phyloP scores from a whole-genome alignment of 2,113 vertebrate species.

The Helogale parvula region DNA sequence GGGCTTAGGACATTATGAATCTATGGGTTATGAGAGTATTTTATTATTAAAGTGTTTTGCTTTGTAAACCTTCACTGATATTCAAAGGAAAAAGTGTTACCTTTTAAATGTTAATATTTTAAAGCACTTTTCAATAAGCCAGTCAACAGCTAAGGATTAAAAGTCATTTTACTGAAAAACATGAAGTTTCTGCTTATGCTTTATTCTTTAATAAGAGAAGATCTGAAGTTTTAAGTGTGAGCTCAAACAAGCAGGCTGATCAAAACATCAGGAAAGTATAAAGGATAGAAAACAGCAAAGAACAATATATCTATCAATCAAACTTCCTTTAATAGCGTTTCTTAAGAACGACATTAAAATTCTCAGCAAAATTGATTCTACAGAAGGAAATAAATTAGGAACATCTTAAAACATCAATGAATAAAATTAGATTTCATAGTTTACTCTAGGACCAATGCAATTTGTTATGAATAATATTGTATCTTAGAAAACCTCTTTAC shows the following conservation, averaged over 20 bases:
- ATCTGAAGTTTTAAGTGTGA: neutral
- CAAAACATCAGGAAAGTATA: neutral
- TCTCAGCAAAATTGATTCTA: neutral
- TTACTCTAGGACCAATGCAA: conserved; percentile 35
- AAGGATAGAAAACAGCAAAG: neutral
- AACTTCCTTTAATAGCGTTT: neutral
- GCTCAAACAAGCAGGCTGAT: neutral
- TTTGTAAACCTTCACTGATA: neutral
- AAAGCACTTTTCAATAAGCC: neutral
- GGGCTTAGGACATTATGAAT: neutral
- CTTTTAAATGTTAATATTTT: conserved; percentile 2
- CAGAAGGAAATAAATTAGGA: neutral
- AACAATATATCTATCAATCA: neutral
- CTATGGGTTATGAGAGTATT: neutral
- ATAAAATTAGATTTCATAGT: conserved; percentile 41
- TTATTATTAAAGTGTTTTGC: neutral
- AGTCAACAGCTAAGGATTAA: neutral
- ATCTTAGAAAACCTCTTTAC: conserved; percentile 36
- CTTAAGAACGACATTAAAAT: conserved; percentile 23
- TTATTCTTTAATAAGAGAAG: conserved; percentile 5
- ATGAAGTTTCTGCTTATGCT: neutral
- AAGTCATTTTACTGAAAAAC: neutral
- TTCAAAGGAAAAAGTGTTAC: neutral
- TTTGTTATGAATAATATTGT: neutral
- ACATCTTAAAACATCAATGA: conserved; percentile 39